These are phyloP conservation scores for Mesocricetus auratus DNA, from an alignment of 2,113 vertebrate species.

Conservation along the genomic window DNA sequence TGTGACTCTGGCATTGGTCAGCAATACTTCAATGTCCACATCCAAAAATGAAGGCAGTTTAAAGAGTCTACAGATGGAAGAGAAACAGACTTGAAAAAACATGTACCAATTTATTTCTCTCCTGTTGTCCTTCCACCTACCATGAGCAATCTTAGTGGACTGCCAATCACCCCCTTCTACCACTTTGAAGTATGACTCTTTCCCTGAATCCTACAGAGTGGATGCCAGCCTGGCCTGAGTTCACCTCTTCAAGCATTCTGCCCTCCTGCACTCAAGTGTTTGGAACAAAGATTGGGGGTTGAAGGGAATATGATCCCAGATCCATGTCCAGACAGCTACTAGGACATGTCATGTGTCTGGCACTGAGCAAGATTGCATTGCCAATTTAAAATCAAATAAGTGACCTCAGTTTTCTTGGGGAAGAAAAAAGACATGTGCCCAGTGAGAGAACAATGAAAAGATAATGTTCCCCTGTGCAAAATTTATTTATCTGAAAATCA, in stretches of 20 bases:
- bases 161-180: conserved; percentile 26
- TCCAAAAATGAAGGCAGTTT: conserved; percentile 63
- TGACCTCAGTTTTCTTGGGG: conserved; percentile 55
- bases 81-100: conserved; percentile 64
- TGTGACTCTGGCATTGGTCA: conserved; percentile 77
- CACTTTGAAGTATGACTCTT: conserved; percentile 71
- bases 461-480: background rate
- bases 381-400: conserved; percentile 42
- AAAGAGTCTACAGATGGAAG: conserved; percentile 69
- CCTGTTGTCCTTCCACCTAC: conserved; percentile 44
- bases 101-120: conserved; percentile 39
- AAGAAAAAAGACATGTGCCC: conserved; percentile 34
- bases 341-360: conserved; percentile 64
- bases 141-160: background rate
- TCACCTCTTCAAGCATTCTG: conserved; percentile 66
- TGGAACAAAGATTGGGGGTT: conserved; percentile 47
- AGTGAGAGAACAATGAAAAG: conserved; percentile 54
- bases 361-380: background rate
- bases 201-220: conserved; percentile 50
- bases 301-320: conserved; percentile 74
- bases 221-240: conserved; percentile 69
- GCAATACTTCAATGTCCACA: conserved; percentile 76
- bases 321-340: conserved; percentile 48
- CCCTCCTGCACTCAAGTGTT: conserved; percentile 48
- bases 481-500: conserved; percentile 38